phyloP scores from a whole-genome alignment of 2,888 invertebrate species.

The Drosophila subsilvestris region DNA sequence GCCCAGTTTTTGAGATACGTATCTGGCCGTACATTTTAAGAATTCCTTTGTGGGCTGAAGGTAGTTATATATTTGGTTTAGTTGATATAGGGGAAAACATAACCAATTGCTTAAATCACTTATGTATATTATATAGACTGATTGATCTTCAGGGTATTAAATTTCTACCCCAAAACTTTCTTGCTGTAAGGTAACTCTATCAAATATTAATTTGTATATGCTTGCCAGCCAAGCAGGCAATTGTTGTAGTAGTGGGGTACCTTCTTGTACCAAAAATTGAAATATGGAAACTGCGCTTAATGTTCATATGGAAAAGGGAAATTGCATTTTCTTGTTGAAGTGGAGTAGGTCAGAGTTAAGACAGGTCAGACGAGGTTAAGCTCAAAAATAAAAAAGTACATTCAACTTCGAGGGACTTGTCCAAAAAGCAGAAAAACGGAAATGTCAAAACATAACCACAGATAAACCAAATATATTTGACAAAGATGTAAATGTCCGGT shows the following conservation, averaged over 20 bases:
- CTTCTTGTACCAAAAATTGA: constrained; percentile 59
- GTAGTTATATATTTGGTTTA: too few species aligned
- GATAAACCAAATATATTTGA: constrained; percentile 26
- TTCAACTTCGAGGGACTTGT: constrained; percentile 59
- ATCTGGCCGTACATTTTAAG: too few species aligned
- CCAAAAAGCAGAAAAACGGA: constrained; percentile 25
- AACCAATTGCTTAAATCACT: too few species aligned
- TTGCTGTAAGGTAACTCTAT: constrained; percentile 52
- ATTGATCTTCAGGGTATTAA: not conserved
- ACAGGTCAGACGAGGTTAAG: constrained; percentile 63
- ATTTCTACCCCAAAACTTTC: not conserved
- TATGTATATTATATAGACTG: not conserved
- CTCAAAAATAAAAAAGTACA: constrained; percentile 63
- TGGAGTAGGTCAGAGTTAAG: constrained; percentile 58
- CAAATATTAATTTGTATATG: constrained; percentile 76
- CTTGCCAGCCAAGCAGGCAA: constrained; percentile 57
- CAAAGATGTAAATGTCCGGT: constrained; percentile 17
- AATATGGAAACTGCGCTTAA: constrained; percentile 76
- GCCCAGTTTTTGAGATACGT: not conserved
- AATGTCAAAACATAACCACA: constrained; percentile 35
- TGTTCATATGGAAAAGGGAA: constrained; percentile 73
- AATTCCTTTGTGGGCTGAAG: too few species aligned
- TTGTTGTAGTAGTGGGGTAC: constrained; percentile 12
- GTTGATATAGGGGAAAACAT: too few species aligned
- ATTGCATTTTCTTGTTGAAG: constrained; percentile 64